Evolutionary conservation across 2,113 vertebrate species (phyloP), one percentile per base, ranked within the genome.

Genomic region (Galemys pyrenaicus): DNA sequence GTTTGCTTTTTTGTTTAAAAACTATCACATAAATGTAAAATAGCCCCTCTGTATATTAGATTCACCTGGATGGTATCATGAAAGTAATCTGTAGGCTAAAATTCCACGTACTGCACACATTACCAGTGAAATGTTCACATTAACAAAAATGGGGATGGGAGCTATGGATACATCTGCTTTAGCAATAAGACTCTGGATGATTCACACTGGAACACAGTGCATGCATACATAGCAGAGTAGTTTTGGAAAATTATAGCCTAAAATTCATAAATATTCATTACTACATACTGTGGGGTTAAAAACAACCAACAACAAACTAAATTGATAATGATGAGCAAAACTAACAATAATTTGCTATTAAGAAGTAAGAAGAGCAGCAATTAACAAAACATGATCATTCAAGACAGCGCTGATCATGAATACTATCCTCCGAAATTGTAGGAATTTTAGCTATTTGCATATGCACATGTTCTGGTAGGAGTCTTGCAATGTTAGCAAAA

Each of bases 231-330:
- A 92, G 68, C 49, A 77, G 49, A 94, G 71, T 95, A 65, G 49
- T 87, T 95, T 81, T 26, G 77, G 88, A 88, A 97, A 97, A 96
- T 95, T 95, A 94, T 74, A 95, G 90, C 71, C 56, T 96, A 92
- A 89, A 83, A 82, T 78, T 94, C 70, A 92, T 96, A 96, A 94
- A 96, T 96, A 97, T 93, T 96, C 95, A 95, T 97, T 92, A 95
- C 84, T 92, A 56, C 22, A 30, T 78, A 78, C 81, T 87, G 37
- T 92, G 77, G 60, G 79, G 73, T 87, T 96, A 73, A 93, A 96
- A 93, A 94, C 93, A 92, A 62, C 92, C 15, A 82, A 95, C 87
- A 96, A 95, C 90, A 95, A 87, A 82, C 60, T 89, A 95, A 94
- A 89, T 60, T 85, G 92, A 78, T 93, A 93, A 94, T 87, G 90